Conservation (phyloP, 2,113 vertebrate species). For the Phoenicopterus ruber region DNA sequence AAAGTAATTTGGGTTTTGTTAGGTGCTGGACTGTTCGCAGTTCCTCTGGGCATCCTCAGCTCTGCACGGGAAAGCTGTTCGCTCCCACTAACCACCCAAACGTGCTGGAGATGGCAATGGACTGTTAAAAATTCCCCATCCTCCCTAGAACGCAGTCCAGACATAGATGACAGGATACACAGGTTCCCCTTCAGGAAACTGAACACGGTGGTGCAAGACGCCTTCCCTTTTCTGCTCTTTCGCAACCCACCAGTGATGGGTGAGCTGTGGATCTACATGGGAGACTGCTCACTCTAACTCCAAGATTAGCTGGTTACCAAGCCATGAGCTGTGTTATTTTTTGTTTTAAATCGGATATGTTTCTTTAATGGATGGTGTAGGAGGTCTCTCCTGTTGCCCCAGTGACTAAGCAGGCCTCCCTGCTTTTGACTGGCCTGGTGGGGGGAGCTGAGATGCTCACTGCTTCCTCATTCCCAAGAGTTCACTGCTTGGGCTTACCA, state of each 20-base stretch:
- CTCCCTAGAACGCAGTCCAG: background rate
- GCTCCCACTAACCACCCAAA: background rate
- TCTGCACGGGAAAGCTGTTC: background rate
- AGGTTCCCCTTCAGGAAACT: background rate
- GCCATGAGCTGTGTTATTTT: background rate
- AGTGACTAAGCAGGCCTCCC: background rate
- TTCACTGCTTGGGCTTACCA: background rate
- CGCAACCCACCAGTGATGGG: background rate
- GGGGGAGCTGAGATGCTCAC: background rate
- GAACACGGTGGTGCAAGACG: background rate
- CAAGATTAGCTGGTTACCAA: background rate
- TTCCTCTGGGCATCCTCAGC: background rate
- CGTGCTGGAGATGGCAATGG: background rate
- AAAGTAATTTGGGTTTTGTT: background rate
- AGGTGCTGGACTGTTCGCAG: background rate
- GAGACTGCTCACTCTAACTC: background rate
- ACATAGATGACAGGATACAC: background rate
- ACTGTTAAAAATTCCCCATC: background rate
- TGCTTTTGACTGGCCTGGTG: background rate
- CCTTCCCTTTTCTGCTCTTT: background rate
- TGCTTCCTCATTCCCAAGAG: conserved; percentile 46
- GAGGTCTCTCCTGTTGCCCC: background rate
- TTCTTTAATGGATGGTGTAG: background rate
- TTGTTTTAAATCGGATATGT: background rate
- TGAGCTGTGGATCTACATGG: background rate